Evolutionary conservation across 2,888 invertebrate species (phyloP).

Genomic region (Hybos culiciformis): DNA sequence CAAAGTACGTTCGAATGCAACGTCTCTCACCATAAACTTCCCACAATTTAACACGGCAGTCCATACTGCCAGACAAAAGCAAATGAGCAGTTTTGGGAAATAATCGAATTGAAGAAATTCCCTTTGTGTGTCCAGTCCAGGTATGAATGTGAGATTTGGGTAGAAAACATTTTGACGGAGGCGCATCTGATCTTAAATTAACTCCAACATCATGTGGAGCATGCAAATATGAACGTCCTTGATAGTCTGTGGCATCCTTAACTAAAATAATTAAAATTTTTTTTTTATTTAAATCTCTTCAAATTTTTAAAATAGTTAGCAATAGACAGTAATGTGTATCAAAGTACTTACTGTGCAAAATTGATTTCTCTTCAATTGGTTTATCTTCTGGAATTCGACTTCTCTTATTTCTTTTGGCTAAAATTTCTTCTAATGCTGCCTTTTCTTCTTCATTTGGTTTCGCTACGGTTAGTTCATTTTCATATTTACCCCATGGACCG

Average conservation of each 20-base stretch:
- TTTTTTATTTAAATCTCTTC: neutral
- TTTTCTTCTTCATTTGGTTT: conserved; percentile 90
- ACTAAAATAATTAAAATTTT: conserved; percentile 42
- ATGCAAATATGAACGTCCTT: conserved; percentile 88
- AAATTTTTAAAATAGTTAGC: neutral
- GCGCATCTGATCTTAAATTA: conserved; percentile 69
- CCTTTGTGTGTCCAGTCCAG: conserved; percentile 95
- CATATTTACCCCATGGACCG: conserved; percentile 95
- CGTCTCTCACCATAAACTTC: conserved; percentile 93
- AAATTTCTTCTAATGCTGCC: conserved; percentile 84
- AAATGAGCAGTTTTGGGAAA: conserved; percentile 91
- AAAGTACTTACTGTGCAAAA: conserved; percentile 67
- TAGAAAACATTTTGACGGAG: conserved; percentile 89
- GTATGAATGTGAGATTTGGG: conserved; percentile 93
- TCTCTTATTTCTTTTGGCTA: conserved; percentile 80
- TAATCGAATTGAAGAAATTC: conserved; percentile 88
- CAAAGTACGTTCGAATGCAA: conserved; percentile 86
- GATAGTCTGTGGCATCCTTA: conserved; percentile 88
- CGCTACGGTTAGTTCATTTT: conserved; percentile 75
- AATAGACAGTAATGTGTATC: conserved; percentile 1
- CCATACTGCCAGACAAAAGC: conserved; percentile 92
- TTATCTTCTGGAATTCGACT: conserved; percentile 81
- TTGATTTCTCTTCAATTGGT: conserved; percentile 87
- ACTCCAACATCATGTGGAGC: conserved; percentile 87
- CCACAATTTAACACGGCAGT: conserved; percentile 95